Percentiles rank a stretch among this genome's conserved stretches.
Evolutionary conservation across 2,113 vertebrate genomes (phyloP).

Genomic region (Albula glossodonta): DNA sequence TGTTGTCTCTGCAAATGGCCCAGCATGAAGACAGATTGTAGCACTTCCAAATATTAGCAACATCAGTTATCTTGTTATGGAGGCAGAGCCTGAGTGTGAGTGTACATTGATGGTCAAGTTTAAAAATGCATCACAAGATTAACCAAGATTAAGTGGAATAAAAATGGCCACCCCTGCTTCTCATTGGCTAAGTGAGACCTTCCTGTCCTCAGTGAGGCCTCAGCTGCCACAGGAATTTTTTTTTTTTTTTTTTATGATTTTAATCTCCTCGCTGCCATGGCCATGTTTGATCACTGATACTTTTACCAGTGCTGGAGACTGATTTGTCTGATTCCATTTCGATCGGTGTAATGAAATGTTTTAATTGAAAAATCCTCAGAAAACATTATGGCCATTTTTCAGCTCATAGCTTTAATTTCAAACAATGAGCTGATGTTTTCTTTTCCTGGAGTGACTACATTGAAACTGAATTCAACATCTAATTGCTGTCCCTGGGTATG

Average conservation of each 20-base stretch:
- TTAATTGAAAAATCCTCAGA: neutral
- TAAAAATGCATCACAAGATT: constrained; percentile 46
- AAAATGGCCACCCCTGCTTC: constrained; percentile 26
- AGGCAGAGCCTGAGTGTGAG: constrained; percentile 30
- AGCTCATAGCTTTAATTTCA: neutral
- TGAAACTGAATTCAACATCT: too few species aligned
- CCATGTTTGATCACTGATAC: neutral
- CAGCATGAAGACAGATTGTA: constrained; percentile 56
- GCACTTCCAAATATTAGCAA: constrained; percentile 38
- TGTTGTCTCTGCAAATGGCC: constrained; percentile 37
- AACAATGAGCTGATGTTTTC: neutral
- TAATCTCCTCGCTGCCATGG: neutral
- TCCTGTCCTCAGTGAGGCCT: constrained; percentile 1
- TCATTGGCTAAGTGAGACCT: neutral
- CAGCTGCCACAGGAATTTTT: neutral
- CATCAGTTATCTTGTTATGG: constrained; percentile 46
- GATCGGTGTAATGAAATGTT: neutral
- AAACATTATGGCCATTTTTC: neutral
- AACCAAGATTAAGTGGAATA: constrained; percentile 40
- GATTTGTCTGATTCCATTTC: neutral
- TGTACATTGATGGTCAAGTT: constrained; percentile 39
- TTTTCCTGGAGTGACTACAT: too few species aligned
- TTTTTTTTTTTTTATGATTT: neutral
- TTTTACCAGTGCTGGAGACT: neutral
- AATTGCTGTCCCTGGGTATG: too few species aligned